phyloP scores from a whole-genome alignment of 2,113 vertebrate genomes.

The Takifugu bimaculatus region DNA sequence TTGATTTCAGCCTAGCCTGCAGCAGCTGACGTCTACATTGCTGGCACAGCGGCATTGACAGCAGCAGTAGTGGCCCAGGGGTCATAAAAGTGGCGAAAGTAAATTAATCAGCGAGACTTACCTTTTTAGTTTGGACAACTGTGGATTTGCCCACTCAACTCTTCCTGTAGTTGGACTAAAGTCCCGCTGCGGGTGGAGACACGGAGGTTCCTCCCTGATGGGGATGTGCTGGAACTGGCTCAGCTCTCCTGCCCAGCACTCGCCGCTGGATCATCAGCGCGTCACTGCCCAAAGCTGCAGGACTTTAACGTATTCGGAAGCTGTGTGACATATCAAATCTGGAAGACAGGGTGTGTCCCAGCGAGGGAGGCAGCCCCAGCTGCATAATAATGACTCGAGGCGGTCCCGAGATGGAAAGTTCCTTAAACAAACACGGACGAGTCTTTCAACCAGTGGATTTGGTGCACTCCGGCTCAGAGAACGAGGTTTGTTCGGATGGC shows the following conservation, averaged over 20 bases:
- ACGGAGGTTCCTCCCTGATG: not conserved
- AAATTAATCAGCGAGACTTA: conserved; percentile 12
- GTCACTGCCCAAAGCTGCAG: not conserved
- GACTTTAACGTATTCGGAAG: not conserved
- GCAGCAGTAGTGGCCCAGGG: not conserved
- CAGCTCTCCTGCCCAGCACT: not conserved
- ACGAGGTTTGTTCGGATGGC: no score
- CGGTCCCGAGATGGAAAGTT: conserved; percentile 19
- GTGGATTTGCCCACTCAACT: conserved; percentile 1
- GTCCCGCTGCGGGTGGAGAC: not conserved
- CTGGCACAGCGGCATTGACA: not conserved
- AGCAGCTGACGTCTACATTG: not conserved
- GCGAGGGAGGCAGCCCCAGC: conserved; percentile 27
- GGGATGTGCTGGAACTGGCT: conserved; percentile 2
- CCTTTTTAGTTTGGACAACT: conserved; percentile 18
- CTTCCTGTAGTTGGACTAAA: not conserved
- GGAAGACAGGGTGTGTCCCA: conserved; percentile 43
- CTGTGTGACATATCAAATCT: conserved; percentile 33
- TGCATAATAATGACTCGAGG: conserved; percentile 40
- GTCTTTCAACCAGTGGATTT: conserved; percentile 1
- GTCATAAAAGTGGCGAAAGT: no score
- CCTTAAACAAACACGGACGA: conserved; percentile 31
- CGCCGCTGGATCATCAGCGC: not conserved
- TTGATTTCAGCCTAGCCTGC: no score
- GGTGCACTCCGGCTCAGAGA: no score